Evolutionary conservation across 2,888 invertebrate genomes (phyloP).

Genomic region (Himalopsyche japonica): DNA sequence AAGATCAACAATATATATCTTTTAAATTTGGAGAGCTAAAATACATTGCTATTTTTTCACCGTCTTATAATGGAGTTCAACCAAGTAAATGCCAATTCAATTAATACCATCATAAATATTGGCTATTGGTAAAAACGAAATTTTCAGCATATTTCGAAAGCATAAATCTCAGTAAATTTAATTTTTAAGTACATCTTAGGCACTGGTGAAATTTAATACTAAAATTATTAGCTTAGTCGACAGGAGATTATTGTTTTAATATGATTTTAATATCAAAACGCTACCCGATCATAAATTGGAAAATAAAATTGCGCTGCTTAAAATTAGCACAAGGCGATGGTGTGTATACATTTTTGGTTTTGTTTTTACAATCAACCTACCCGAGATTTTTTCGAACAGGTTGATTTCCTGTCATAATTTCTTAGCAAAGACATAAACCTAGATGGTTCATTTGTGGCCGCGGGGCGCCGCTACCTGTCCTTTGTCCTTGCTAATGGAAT

Average conservation of each 20-base stretch:
- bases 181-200: too few relatives aligned
- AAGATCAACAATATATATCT: too few relatives aligned
- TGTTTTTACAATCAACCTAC: not conserved
- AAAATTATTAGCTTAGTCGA: not conserved
- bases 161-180: too few relatives aligned
- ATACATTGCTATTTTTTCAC: too few relatives aligned
- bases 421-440: constrained; percentile 25
- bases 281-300: not conserved
- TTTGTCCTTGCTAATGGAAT: not conserved
- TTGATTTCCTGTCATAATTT: constrained; percentile 26
- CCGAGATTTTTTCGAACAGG: not conserved
- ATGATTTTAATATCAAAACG: not conserved
- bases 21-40: too few relatives aligned
- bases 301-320: not conserved
- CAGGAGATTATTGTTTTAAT: not conserved
- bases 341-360: not conserved
- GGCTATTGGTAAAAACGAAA: too few relatives aligned
- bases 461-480: constrained; percentile 27
- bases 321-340: not conserved
- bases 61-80: too few relatives aligned
- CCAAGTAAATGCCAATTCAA: too few relatives aligned
- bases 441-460: constrained; percentile 19
- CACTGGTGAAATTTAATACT: too few relatives aligned
- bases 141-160: too few relatives aligned
- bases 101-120: too few relatives aligned